Evolutionary conservation across 1,140 invertebrate genomes (phyloP), one percentile per base, ranked within the genome.

Genomic region (Bemisia tabaci): DNA sequence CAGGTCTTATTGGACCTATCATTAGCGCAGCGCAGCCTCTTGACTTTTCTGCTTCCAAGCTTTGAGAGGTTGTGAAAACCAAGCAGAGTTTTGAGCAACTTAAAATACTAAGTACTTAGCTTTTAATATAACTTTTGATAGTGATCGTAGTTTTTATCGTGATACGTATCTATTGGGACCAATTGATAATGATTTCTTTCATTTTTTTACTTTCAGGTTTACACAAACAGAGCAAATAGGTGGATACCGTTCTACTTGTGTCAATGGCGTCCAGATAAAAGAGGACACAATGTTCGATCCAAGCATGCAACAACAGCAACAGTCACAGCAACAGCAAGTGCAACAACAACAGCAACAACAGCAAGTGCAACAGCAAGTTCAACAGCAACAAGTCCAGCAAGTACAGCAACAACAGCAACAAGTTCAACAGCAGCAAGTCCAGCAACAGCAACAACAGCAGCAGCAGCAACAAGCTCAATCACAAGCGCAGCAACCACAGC

Each of bases 271-370:
- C 22, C 65, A 62, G 33, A 2, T 33, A 26, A 68, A 65, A 66
- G 64, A 71, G 24, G 26, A 62, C 33, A 68, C 65, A 39, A 71
- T 72, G 70, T 72, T 70, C 63, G 71, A 72, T 39, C 62, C 67
- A 22, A 67, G 60, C 33, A 64, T 70, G 24, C n/a, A 22, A 24
- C 60, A 61, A 71, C 78, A 79, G 64, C 78, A 79, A 70, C 79
- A 79, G 73, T 78, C 79, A 65, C 78, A 78, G 62, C 73, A 78
- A 24, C 77, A 79, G 69, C 79, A 79, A 64, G 77, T 79, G 58
- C 78, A 79, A 66, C 71, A 77, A 0, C 79, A 79, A 62, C 79
- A 79, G 66, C 78, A 79, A 77, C 78, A 79, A 17, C 77, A 77
- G 21, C 77, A 73, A 1, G 70, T 73, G 0, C 78, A 79, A 64